Conservation (phyloP, 2,888 invertebrate species). For the Cosmia trapezina region DNA sequence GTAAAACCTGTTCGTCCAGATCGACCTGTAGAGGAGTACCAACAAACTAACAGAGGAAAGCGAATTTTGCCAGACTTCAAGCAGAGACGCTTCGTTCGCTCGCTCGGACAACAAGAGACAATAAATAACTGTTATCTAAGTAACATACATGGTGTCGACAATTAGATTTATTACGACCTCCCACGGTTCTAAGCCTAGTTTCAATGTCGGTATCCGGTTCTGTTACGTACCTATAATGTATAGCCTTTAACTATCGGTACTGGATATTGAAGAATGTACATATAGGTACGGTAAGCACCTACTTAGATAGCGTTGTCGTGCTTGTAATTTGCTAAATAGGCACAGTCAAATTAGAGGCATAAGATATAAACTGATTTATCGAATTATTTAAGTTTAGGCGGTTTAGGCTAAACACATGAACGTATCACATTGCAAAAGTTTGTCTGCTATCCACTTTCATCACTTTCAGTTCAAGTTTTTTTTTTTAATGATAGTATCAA, state of each 20-base stretch:
- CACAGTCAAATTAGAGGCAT: not conserved
- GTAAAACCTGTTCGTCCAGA: too few species aligned
- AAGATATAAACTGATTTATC: not conserved
- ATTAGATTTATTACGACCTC: slow-evolving; percentile 7
- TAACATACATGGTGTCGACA: not conserved
- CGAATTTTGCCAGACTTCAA: too few species aligned
- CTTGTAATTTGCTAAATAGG: not conserved
- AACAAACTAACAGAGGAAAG: too few species aligned
- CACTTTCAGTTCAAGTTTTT: not conserved
- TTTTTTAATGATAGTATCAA: not conserved
- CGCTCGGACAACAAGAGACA: not conserved
- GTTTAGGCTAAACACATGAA: not conserved
- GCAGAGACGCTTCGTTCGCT: too few species aligned
- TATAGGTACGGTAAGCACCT: too few species aligned
- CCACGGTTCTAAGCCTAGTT: not conserved
- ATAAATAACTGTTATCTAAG: not conserved
- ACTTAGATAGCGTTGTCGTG: not conserved
- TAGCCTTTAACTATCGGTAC: not conserved
- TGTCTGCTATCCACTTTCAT: not conserved
- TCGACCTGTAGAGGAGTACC: too few species aligned
- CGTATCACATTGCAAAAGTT: not conserved
- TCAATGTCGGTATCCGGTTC: slow-evolving; percentile 16
- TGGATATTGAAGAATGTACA: not conserved
- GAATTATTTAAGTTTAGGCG: too few species aligned
- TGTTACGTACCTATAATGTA: not conserved